Evolutionary conservation across 2,888 invertebrate genomes (phyloP).

Genomic region (Ectemnius continuus): DNA sequence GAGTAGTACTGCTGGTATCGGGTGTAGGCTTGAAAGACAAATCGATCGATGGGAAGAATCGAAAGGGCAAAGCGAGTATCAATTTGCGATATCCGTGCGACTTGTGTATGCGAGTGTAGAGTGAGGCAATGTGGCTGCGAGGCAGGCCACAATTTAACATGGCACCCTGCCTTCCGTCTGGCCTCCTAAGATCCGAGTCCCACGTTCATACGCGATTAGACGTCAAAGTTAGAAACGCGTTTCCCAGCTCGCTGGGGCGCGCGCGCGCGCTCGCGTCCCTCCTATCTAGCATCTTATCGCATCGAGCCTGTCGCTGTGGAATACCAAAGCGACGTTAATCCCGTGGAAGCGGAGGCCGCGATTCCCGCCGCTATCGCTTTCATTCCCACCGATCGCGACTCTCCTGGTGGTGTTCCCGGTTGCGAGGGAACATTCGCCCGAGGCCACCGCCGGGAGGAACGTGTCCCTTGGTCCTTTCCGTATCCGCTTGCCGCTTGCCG

Average conservation of each 20-base stretch:
- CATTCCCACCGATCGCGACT: conserved; percentile 12
- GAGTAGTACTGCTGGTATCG: too few species aligned
- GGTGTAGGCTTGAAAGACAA: too few species aligned
- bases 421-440: conserved; percentile 6
- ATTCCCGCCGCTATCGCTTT: conserved; percentile 34
- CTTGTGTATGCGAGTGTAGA: conserved; percentile 7
- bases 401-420: neutral
- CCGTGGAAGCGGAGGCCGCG: conserved; percentile 22
- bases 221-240: conserved; percentile 40
- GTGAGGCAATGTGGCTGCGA: conserved; percentile 12
- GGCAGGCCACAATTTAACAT: conserved; percentile 36
- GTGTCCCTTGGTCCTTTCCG: conserved; percentile 10
- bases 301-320: conserved; percentile 13
- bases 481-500: neutral
- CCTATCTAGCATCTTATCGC: conserved; percentile 45
- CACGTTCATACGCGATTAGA: conserved; percentile 49
- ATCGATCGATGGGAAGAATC: neutral
- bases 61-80: conserved; percentile 31
- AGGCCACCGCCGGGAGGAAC: conserved; percentile 14
- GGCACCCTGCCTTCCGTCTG: conserved; percentile 23
- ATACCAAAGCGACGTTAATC: conserved; percentile 14
- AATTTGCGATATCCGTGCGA: conserved; percentile 18
- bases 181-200: conserved; percentile 31
- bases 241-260: conserved; percentile 50
- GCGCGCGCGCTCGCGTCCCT: conserved; percentile 40